Evolutionary conservation across 2,113 vertebrate genomes (phyloP).

Genomic region (Triplophysa siluroides): DNA sequence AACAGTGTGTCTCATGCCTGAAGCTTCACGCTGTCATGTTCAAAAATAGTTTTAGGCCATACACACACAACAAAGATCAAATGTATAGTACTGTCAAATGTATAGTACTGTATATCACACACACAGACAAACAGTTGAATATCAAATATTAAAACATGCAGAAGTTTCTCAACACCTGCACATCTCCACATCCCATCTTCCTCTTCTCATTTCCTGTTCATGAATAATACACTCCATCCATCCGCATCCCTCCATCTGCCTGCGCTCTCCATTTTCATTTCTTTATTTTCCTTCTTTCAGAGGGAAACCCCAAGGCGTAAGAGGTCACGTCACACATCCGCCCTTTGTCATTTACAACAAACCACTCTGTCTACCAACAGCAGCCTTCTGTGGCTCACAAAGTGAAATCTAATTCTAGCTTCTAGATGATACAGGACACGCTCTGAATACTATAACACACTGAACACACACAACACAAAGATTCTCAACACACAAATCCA

Average conservation of each 20-base stretch:
- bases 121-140: slow-evolving; percentile 31
- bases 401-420: slow-evolving; percentile 67
- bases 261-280: neutral
- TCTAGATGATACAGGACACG: neutral
- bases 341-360: neutral
- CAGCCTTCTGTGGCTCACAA: slow-evolving; percentile 59
- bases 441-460: neutral
- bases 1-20: neutral
- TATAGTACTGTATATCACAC: neutral
- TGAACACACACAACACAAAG: neutral
- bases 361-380: neutral
- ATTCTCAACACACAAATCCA: neutral
- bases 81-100: too few relatives aligned
- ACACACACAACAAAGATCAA: too few relatives aligned
- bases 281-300: neutral
- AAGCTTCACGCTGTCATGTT: neutral
- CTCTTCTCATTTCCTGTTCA: slow-evolving; percentile 67
- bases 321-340: neutral
- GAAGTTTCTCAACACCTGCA: neutral
- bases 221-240: slow-evolving; percentile 72
- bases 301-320: neutral
- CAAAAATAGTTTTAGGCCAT: neutral
- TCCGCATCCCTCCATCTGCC: slow-evolving; percentile 46
- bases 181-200: slow-evolving; percentile 13
- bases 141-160: slow-evolving; percentile 29